A percentile compares a stretch with the other conserved stretches of the same genome.
phyloP scores from a whole-genome alignment of 2,797 vertebrate genomes.

The Cichlasoma orientale region DNA sequence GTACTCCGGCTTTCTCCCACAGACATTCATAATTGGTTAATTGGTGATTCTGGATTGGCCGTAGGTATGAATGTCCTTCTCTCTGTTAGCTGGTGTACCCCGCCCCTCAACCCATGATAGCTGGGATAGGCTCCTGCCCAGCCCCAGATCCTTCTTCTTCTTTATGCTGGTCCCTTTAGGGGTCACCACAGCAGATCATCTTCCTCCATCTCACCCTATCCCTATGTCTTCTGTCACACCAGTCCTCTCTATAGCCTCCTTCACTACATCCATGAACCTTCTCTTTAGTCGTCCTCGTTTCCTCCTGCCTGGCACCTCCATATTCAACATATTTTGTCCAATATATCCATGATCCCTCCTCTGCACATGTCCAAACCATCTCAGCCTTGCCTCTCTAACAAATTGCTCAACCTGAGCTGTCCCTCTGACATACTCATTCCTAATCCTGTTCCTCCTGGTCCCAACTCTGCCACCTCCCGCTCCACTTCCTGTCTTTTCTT shows the following conservation, averaged over 20 bases:
- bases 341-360: not conserved
- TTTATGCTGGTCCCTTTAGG: not conserved
- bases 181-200: not conserved
- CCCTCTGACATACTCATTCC: not conserved
- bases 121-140: not conserved
- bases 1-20: not conserved
- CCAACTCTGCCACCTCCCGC: rapidly evolving
- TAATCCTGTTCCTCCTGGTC: not conserved
- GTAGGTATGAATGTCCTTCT: too few species aligned
- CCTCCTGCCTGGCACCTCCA: not conserved
- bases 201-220: not conserved
- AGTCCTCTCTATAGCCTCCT: not conserved
- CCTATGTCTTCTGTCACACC: too few species aligned
- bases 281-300: not conserved
- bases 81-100: not conserved
- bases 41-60: too few species aligned
- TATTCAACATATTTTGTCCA: not conserved
- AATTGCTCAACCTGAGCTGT: not conserved
- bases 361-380: not conserved
- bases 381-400: not conserved
- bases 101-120: not conserved
- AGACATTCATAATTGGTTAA: not conserved
- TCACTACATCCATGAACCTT: not conserved
- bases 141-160: not conserved
- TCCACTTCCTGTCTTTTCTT: not conserved